Evolutionary conservation across 2,113 vertebrate species (phyloP).

Genomic region (Plecturocebus donacophilus): DNA sequence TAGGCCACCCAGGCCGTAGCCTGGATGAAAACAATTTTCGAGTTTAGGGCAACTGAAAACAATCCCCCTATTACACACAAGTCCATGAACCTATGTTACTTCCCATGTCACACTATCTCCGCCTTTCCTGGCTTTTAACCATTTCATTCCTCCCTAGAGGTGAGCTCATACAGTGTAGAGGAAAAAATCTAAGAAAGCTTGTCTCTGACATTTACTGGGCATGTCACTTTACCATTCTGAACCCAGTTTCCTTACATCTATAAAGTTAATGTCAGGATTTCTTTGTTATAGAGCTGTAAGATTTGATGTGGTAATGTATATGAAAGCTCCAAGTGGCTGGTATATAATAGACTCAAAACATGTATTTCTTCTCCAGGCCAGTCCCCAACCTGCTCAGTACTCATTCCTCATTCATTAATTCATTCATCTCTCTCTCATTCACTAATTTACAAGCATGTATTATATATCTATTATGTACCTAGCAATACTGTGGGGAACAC

Average conservation of each 20-base stretch:
- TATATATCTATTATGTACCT: neutral
- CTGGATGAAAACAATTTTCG: neutral
- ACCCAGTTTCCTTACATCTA: neutral
- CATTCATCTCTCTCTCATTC: neutral
- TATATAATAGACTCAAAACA: neutral
- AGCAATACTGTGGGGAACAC: neutral
- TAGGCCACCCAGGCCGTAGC: neutral
- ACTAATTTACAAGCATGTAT: neutral
- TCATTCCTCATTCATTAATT: neutral
- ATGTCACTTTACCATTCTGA: neutral
- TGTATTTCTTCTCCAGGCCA: neutral
- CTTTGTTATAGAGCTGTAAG: neutral
- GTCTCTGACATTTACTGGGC: neutral
- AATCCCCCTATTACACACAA: neutral
- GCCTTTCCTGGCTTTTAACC: neutral
- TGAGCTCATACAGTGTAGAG: neutral
- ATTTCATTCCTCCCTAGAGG: neutral
- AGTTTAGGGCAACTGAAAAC: neutral
- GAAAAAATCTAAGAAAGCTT: neutral
- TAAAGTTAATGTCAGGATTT: neutral
- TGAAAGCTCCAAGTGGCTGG: neutral
- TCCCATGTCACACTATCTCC: neutral
- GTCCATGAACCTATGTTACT: neutral
- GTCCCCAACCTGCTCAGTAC: neutral
- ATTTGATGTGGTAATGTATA: neutral